Base-by-base conservation (phyloP, 2,888 invertebrate species). In the Erebia epiphron region DNA sequence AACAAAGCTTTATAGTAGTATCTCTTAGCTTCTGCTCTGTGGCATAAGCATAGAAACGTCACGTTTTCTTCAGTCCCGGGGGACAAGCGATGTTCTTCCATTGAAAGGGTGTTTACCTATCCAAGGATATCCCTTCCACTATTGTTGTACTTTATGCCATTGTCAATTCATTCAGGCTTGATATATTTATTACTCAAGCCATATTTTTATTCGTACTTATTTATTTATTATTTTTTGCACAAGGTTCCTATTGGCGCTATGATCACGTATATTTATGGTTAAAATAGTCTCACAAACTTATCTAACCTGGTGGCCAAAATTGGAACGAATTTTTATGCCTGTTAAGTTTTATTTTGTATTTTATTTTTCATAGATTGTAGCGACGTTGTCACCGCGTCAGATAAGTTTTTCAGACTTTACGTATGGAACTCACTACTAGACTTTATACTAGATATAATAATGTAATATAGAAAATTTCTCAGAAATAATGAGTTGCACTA, bases 61-160 rank as follows among this genome's bases (percentile, higher is more conserved):
- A 74, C 69, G 69, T 71, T 63, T 58, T 52, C 66, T 50, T 56
- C 69, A 75, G 69, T 76, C 72, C 72, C 71, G 41, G 57, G 65
- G 74, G 75, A 73, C 69, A 69, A 73, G 75, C 71, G 70, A 74
- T 76, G 72, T 72, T 69, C 21, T 67, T 75, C 63, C 64, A 74
- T 75, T 76, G 74, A 75, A 75, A 76, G 74, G 75, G 74, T 76
- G 74, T 74, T 76, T 76, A 76, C 75, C 71, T 74, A 72, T 66
- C 68, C 67, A 75, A 68, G 68, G 67, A 66, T 66, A 70, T 69
- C 66, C 66, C 68, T 70, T 68, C 58, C n/a, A 58, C 67, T 58
- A 67, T 67, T 67, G 67, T 67, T 58, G 49, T 67, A 67, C 67
- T 67, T 67, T 67, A 67, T 67, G 58, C 67, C 57, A 49, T 49